Base-by-base conservation (phyloP, 2,888 invertebrate genomes). In the Penaeus monodon region DNA sequence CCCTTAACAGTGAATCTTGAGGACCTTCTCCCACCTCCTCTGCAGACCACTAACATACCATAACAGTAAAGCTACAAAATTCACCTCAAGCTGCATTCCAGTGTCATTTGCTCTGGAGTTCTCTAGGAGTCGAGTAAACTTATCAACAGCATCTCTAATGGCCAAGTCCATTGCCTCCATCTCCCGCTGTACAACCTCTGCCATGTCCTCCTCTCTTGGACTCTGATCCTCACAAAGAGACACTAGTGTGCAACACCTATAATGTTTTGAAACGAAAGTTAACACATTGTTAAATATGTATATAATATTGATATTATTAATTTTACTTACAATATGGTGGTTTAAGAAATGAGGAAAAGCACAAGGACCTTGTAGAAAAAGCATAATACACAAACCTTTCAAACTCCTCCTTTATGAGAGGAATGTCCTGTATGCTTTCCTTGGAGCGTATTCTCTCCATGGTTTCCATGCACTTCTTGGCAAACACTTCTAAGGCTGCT, bases 101-200 rank as follows among this genome's bases (percentile, higher is more conserved):
- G 97, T 96, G 92, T 97, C 97, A 17, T 95, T 84, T n/a, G 86
- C 89, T 29, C 88, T 27, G 17, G 88, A 81, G 38, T 83, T 65
- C 64, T 83, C 86, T 65, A 89, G 57, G 85, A 89, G 81, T 24
- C 85, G 85, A 57, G 86, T 88, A 66, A 89, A 88, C 63, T 85
- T 82, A 14, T 77, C 94, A 1, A 97, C 97, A 49, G 99, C 99
- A 92, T 97, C 96, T 92, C 98, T 97, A 88, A 99, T 99, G 20
- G 98, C 98, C 91, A 94, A 94, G 92, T 98, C 98, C 97, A 99
- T 99, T 70, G 95, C 95, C 3, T 95, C 94, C 91, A 99, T 94
- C 93, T 99, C 99, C 88, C 95, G 70, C 68, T 89, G 81, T n/a
- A 90, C 81, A 65, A 86, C 2, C 7, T 80, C 33, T 63, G 89